phyloP scores from a whole-genome alignment of 1,140 invertebrate species.

The Octopus sinensis region DNA sequence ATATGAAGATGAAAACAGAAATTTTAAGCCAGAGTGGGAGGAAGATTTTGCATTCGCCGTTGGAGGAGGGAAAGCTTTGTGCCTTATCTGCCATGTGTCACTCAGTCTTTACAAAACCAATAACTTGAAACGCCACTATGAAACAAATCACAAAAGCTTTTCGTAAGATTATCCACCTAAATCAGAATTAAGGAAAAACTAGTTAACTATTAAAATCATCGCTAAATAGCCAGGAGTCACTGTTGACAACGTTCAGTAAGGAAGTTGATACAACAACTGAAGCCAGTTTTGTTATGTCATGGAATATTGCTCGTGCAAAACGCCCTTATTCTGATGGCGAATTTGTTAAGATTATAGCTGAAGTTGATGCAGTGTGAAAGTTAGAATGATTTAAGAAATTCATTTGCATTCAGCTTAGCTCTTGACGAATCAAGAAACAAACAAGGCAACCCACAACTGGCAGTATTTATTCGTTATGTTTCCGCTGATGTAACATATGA shows the following conservation, averaged over 20 bases:
- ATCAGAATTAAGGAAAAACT: not conserved
- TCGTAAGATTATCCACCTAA: not conserved
- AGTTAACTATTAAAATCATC: not conserved
- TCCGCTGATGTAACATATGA: not conserved
- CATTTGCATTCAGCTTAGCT: not conserved
- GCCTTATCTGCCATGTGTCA: too few species aligned
- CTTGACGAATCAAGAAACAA: not conserved
- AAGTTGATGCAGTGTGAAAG: not conserved
- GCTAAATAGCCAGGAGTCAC: not conserved
- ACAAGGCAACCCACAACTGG: not conserved
- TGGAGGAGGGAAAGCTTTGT: too few species aligned
- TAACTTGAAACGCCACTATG: not conserved
- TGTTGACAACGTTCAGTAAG: not conserved
- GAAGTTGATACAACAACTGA: not conserved
- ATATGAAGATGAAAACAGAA: too few species aligned
- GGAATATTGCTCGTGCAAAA: not conserved
- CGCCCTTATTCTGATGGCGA: not conserved
- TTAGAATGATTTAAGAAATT: not conserved
- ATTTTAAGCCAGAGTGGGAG: too few species aligned
- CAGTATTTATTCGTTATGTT: conserved; percentile 3
- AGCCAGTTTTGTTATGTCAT: conserved; percentile 1
- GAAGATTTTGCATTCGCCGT: too few species aligned
- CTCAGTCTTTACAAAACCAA: not conserved
- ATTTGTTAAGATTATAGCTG: not conserved
- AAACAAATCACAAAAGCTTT: not conserved